phyloP scores from a whole-genome alignment of 64 coral and sea anemone genomes.

The Montipora foliosa region DNA sequence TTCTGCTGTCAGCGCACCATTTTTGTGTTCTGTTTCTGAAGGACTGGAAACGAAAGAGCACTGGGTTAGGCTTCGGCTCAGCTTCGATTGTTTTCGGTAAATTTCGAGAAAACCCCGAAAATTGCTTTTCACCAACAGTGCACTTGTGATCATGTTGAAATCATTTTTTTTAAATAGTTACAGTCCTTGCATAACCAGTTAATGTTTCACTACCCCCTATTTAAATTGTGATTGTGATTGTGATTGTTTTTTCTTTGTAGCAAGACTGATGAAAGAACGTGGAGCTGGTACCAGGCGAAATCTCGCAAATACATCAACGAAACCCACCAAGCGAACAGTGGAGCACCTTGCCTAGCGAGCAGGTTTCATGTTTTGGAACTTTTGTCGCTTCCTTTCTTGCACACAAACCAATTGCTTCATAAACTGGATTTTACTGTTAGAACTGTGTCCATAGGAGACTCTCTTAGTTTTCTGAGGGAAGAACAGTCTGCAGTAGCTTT shows the following conservation, averaged over 20 bases:
- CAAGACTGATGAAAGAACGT: background rate
- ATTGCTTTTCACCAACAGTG: no score
- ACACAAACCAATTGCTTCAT: background rate
- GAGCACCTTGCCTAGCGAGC: conserved; percentile 6
- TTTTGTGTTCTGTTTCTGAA: background rate
- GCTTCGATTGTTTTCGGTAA: background rate
- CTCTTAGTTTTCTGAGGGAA: background rate
- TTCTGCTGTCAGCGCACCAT: background rate
- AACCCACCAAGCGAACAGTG: background rate
- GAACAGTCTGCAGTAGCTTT: no score
- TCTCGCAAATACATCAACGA: background rate
- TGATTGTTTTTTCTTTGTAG: background rate
- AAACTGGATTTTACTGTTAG: no score
- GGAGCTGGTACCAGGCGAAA: conserved; percentile 26
- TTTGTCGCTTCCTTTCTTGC: background rate
- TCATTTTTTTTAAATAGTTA: no score
- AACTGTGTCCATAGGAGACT: background rate
- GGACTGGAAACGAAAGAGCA: background rate
- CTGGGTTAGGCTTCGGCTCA: background rate
- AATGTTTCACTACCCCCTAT: no score
- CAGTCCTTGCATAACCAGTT: no score
- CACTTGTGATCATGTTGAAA: no score
- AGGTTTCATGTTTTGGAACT: conserved; percentile 17
- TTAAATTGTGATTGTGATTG: no score
- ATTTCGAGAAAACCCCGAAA: no score